These are phyloP conservation scores for Diogma glabrata DNA, from an alignment of 2,888 invertebrate species.

Conservation along the genomic window DNA sequence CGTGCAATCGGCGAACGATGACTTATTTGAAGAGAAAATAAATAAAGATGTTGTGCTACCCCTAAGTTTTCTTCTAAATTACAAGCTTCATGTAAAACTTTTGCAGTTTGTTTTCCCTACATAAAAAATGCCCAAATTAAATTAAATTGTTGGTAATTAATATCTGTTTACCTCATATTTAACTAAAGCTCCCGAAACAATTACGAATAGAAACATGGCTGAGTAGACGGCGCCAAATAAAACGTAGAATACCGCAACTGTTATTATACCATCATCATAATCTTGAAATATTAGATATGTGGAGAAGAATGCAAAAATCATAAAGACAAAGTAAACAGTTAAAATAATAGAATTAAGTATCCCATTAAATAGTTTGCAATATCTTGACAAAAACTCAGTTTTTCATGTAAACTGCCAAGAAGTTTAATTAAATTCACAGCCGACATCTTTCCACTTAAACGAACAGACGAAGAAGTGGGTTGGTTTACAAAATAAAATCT, in stretches of 20 bases:
- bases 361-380: too few relatives aligned
- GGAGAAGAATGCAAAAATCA: neutral
- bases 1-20: slow-evolving; percentile 1
- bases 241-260: neutral
- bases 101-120: neutral
- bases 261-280: slow-evolving; percentile 1
- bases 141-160: too few relatives aligned
- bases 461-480: too few relatives aligned
- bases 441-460: too few relatives aligned
- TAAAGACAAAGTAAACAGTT: slow-evolving; percentile 2
- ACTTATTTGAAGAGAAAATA: slow-evolving; percentile 8
- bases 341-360: too few relatives aligned
- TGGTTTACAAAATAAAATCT: too few relatives aligned
- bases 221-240: neutral
- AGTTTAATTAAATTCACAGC: too few relatives aligned
- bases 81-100: neutral
- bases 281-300: neutral
- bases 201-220: neutral
- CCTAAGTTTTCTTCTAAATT: neutral
- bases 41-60: neutral
- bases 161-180: neutral
- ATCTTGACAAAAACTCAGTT: too few relatives aligned
- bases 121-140: too few relatives aligned
- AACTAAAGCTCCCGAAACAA: neutral
- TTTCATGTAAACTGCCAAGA: too few relatives aligned